A percentile compares a stretch with the other conserved stretches of the same genome.
Conservation (phyloP, 2,113 vertebrate species). For the Oriolus oriolus region DNA sequence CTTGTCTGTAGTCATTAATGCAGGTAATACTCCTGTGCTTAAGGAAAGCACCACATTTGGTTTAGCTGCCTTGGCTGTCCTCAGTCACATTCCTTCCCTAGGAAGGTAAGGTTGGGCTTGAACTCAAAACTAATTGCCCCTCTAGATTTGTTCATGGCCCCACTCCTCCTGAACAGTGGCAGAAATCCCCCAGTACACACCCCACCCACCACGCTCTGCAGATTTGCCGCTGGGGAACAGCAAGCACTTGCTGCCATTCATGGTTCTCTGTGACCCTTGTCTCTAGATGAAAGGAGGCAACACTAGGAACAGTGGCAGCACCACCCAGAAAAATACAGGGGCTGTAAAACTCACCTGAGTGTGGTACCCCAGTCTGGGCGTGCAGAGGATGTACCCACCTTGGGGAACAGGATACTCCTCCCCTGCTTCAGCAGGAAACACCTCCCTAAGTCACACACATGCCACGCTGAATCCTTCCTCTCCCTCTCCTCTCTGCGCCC, state of each 20-base stretch:
- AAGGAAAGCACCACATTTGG: not conserved
- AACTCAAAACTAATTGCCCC: not conserved
- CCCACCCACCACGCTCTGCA: not conserved
- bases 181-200: not conserved
- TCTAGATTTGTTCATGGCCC: not conserved
- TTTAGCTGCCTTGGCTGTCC: not conserved
- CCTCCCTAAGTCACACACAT: not conserved
- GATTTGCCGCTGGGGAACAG: not conserved
- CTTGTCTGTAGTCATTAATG: not conserved
- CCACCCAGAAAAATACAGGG: not conserved
- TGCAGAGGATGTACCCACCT: no score
- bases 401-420: fast-evolving
- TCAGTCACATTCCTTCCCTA: not conserved
- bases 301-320: not conserved
- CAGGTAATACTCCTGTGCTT: not conserved
- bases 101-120: not conserved
- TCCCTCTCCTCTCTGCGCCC: not conserved
- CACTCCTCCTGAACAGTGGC: not conserved
- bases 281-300: not conserved
- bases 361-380: fast-evolving
- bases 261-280: not conserved
- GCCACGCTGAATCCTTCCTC: not conserved
- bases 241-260: not conserved
- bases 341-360: not conserved
- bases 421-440: not conserved